Evolutionary conservation across 2,888 invertebrate genomes (phyloP).

Genomic region (Microctonus aethiopoides): DNA sequence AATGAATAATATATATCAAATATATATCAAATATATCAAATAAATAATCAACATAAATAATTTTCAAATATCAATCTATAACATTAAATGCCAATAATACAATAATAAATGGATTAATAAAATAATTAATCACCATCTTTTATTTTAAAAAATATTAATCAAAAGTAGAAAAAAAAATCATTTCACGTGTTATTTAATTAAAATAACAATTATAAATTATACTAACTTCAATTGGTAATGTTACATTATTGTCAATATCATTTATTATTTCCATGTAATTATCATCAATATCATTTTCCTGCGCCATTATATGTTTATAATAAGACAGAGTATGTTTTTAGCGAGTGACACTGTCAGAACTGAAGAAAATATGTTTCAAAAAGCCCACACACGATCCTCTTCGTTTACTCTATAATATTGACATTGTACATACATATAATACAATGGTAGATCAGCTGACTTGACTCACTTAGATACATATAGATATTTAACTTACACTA

Average conservation of each 20-base stretch:
- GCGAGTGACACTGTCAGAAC: conserved; percentile 20
- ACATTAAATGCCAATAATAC: no score
- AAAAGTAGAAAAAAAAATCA: no score
- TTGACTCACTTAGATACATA: conserved; percentile 11
- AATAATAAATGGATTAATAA: no score
- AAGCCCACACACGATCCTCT: conserved; percentile 8
- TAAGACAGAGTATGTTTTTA: conserved; percentile 1
- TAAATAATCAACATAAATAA: neutral
- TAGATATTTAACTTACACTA: neutral
- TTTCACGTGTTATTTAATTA: no score
- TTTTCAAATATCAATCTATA: no score
- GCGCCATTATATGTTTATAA: conserved; percentile 33
- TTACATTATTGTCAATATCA: conserved; percentile 41
- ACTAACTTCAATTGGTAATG: conserved; percentile 51
- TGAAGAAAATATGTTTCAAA: conserved; percentile 9
- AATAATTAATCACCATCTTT: no score
- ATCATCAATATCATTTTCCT: conserved; percentile 33
- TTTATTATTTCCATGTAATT: conserved; percentile 31
- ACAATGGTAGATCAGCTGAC: conserved; percentile 28
- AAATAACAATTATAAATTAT: neutral
- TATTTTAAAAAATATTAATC: no score
- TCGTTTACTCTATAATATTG: conserved; percentile 19
- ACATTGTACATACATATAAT: conserved; percentile 19
- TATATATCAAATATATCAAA: no score
- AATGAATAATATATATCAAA: no score